Conservation (phyloP, 2,797 vertebrate genomes). For the Australoheros facetus region DNA sequence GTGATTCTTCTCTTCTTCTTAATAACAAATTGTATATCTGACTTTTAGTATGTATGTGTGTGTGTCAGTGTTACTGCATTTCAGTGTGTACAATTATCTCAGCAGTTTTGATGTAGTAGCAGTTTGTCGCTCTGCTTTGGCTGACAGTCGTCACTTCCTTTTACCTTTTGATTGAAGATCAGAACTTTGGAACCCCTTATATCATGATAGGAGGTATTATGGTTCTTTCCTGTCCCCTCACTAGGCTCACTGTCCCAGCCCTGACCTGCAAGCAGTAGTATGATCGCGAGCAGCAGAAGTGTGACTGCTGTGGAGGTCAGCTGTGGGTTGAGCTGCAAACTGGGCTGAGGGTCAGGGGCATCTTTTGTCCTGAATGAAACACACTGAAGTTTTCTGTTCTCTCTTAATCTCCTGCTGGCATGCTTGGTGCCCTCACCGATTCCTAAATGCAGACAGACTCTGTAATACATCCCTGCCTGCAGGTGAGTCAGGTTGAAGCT, state of each 20-base stretch:
- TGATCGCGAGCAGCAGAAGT: slow-evolving; percentile 76
- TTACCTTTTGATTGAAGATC: slow-evolving; percentile 56
- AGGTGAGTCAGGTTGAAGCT: slow-evolving; percentile 93
- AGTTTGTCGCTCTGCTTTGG: slow-evolving; percentile 54
- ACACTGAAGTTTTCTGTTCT: slow-evolving; percentile 73
- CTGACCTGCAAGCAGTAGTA: slow-evolving; percentile 79
- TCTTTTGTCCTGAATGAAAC: slow-evolving; percentile 90
- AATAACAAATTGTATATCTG: slow-evolving; percentile 51
- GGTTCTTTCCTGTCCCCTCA: slow-evolving; percentile 57
- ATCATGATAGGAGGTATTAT: slow-evolving; percentile 57
- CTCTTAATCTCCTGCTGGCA: slow-evolving; percentile 40
- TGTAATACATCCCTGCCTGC: slow-evolving; percentile 88
- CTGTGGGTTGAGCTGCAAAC: slow-evolving; percentile 66
- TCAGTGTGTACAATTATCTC: slow-evolving; percentile 55
- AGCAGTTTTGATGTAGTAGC: slow-evolving; percentile 65
- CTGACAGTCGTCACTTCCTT: slow-evolving; percentile 41
- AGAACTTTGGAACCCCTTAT: slow-evolving; percentile 59
- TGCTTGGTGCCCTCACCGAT: slow-evolving; percentile 74
- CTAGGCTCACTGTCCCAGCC: slow-evolving; percentile 63
- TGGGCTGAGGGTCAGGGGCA: slow-evolving; percentile 44
- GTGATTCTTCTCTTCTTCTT: slow-evolving; percentile 40
- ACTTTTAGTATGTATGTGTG: slow-evolving; percentile 41
- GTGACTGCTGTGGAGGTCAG: slow-evolving; percentile 73
- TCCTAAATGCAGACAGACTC: slow-evolving; percentile 88
- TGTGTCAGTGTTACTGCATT: slow-evolving; percentile 29